These are phyloP conservation scores for Cotesia typhae DNA, from an alignment of 1,140 invertebrate species.

Conservation along the genomic window DNA sequence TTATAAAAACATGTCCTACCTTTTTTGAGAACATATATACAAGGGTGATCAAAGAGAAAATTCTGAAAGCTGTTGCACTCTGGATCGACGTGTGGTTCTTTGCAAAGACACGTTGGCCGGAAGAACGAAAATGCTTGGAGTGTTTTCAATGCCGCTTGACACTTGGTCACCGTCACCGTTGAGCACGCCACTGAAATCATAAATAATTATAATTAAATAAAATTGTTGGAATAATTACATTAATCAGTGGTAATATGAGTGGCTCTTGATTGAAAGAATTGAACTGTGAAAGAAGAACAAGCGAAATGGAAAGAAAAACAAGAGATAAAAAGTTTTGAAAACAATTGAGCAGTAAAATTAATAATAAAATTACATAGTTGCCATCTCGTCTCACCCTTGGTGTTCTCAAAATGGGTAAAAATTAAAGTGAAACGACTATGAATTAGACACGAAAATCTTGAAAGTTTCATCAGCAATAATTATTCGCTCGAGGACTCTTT, in stretches of 20 bases:
- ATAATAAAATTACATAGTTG: background rate
- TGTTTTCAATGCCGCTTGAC: slow-evolving; percentile 85
- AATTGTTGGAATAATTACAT: background rate
- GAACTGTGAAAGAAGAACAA: background rate
- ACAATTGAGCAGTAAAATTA: background rate
- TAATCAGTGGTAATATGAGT: too few relatives aligned
- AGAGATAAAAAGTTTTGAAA: background rate
- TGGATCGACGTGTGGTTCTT: slow-evolving; percentile 86
- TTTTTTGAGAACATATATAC: slow-evolving; percentile 86
- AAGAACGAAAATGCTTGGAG: slow-evolving; percentile 91
- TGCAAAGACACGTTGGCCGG: slow-evolving; percentile 89
- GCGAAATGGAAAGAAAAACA: background rate
- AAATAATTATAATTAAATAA: background rate
- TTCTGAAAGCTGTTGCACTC: slow-evolving; percentile 91
- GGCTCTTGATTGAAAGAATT: too few relatives aligned
- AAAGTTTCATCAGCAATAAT: background rate
- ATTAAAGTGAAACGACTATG: slow-evolving; percentile 27
- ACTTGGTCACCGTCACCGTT: slow-evolving; percentile 90
- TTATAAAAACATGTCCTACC: slow-evolving; percentile 67
- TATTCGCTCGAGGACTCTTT: background rate
- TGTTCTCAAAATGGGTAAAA: too few relatives aligned
- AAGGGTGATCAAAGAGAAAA: slow-evolving; percentile 91
- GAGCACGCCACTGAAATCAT: slow-evolving; percentile 86
- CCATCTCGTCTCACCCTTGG: background rate
- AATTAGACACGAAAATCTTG: slow-evolving; percentile 23